Evolutionary conservation across 2,888 invertebrate species (phyloP).

Genomic region (Campoplex nolae): DNA sequence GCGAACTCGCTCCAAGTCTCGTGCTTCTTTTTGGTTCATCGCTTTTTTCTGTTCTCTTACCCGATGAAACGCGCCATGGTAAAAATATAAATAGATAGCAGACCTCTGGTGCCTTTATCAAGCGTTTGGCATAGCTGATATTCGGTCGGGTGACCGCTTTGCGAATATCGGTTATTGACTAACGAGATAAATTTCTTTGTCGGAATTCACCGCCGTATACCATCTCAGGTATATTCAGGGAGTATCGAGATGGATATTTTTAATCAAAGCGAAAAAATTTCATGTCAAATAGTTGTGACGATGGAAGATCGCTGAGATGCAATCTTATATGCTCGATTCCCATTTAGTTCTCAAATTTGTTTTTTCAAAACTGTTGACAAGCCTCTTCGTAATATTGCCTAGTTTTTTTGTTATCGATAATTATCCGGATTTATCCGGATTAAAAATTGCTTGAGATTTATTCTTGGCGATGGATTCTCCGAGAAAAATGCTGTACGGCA

Average conservation of each 20-base stretch:
- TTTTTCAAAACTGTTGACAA: neutral
- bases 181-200: constrained; percentile 5
- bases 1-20: neutral
- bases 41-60: neutral
- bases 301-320: neutral
- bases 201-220: neutral
- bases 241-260: neutral
- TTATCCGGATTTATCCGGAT: too few species aligned
- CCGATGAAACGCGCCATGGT: neutral
- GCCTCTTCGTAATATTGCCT: too few species aligned
- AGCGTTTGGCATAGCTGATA: neutral
- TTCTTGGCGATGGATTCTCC: too few species aligned
- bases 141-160: constrained; percentile 4
- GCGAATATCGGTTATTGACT: neutral
- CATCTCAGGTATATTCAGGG: neutral
- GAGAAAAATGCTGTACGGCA: too few species aligned
- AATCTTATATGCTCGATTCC: neutral
- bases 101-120: neutral
- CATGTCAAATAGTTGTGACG: neutral
- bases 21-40: neutral
- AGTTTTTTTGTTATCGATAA: too few species aligned
- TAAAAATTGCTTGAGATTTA: too few species aligned
- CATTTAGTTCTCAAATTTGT: neutral
- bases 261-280: neutral
- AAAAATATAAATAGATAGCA: constrained; percentile 2